phyloP scores from a whole-genome alignment of 2,888 invertebrate genomes.

The Heterodera filipjevi region DNA sequence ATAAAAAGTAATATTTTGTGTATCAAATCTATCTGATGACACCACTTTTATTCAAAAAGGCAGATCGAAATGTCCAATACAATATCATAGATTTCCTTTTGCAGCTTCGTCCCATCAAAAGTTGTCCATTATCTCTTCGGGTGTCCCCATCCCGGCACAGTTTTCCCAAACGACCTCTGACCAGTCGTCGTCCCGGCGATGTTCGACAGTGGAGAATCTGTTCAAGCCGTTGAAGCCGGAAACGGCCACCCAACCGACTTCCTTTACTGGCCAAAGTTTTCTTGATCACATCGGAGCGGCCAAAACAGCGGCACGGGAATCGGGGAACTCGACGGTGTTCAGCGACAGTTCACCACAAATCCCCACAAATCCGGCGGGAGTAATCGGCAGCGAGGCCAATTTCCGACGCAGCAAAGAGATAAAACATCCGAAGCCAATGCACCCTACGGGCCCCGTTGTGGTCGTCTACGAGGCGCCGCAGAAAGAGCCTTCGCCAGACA shows the following conservation, averaged over 20 bases:
- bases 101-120: conserved; percentile 33
- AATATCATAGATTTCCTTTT: conserved; percentile 9
- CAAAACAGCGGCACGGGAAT: background rate
- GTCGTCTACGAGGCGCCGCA: conserved; percentile 37
- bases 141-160: background rate
- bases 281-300: conserved; percentile 27
- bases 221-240: conserved; percentile 24
- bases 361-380: conserved; percentile 32
- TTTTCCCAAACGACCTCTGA: background rate
- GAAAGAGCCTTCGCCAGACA: conserved; percentile 21
- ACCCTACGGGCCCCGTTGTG: conserved; percentile 31
- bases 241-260: conserved; percentile 23
- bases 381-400: conserved; percentile 35
- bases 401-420: conserved; percentile 41
- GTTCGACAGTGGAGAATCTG: conserved; percentile 17
- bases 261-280: conserved; percentile 33
- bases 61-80: too few species aligned
- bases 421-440: conserved; percentile 46
- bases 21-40: too few species aligned
- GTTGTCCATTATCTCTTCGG: background rate
- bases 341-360: conserved; percentile 11
- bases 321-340: background rate
- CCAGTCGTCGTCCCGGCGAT: background rate
- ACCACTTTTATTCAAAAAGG: too few species aligned
- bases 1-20: too few species aligned